A percentile compares a stretch with the other conserved stretches of the same genome.
phyloP scores from a whole-genome alignment of 2,113 vertebrate species.

The Alaudala cheleensis region DNA sequence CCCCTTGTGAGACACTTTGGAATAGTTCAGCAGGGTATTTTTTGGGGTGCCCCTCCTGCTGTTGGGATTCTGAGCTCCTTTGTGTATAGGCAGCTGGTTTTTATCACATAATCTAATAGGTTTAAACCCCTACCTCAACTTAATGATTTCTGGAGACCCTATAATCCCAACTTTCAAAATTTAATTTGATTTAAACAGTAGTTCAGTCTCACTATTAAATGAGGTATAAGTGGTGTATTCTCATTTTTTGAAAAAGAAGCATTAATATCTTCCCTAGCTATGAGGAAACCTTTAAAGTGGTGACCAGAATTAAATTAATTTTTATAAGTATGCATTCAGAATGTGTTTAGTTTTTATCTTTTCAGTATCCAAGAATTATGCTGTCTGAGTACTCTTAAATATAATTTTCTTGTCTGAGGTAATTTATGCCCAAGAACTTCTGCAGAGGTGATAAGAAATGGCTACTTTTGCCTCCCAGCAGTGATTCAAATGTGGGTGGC shows the following conservation, averaged over 20 bases:
- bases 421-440: conserved; percentile 24
- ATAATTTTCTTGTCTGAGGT: neutral
- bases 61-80: neutral
- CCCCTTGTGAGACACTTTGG: neutral
- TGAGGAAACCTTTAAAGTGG: neutral
- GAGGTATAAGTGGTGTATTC: neutral
- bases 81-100: neutral
- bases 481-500: neutral
- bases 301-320: neutral
- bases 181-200: neutral
- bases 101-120: neutral
- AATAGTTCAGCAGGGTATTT: neutral
- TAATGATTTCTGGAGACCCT: neutral
- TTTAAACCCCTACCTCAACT: neutral
- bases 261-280: neutral
- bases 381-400: neutral
- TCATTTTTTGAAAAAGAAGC: neutral
- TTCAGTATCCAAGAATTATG: neutral
- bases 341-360: neutral
- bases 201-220: neutral
- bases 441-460: neutral
- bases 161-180: neutral
- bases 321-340: neutral
- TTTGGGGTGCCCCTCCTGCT: neutral
- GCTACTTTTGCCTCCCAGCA: neutral